phyloP scores from a whole-genome alignment of 92 coral and sea anemone species.

The Zoanthus solanderi region DNA sequence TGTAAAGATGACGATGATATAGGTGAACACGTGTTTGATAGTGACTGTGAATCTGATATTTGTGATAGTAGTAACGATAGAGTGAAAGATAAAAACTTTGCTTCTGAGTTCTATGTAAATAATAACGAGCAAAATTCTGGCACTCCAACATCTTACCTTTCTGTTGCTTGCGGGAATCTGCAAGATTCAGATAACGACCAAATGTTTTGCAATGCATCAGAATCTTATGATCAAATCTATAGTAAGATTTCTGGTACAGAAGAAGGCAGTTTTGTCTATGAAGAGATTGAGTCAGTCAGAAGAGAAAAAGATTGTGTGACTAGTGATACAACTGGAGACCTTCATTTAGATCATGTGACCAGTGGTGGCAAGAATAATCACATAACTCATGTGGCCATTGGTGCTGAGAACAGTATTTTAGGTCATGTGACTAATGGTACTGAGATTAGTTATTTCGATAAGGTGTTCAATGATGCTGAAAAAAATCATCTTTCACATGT shows the following conservation, averaged over 20 bases:
- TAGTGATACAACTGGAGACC: not conserved
- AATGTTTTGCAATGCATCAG: not conserved
- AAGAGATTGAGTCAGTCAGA: not conserved
- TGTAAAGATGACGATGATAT: not conserved
- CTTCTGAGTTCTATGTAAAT: not conserved
- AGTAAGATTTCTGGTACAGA: not conserved
- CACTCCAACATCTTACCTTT: not conserved
- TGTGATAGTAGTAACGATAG: not conserved
- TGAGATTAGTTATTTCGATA: too few species aligned
- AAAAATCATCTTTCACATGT: too few species aligned
- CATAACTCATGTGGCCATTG: too few species aligned
- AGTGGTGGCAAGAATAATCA: too few species aligned
- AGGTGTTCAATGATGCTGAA: too few species aligned
- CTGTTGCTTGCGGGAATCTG: not conserved
- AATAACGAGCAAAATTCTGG: not conserved
- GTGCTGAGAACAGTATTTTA: too few species aligned
- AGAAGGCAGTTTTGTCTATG: not conserved
- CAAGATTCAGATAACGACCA: not conserved
- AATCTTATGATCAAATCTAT: not conserved
- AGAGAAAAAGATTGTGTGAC: not conserved
- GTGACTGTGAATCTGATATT: not conserved
- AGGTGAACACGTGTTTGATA: not conserved
- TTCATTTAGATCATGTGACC: not conserved
- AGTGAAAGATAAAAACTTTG: not conserved
- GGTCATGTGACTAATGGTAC: too few species aligned